Evolutionary conservation across 2,797 vertebrate genomes (phyloP).

Genomic region (Dendrocincla fuliginosa): DNA sequence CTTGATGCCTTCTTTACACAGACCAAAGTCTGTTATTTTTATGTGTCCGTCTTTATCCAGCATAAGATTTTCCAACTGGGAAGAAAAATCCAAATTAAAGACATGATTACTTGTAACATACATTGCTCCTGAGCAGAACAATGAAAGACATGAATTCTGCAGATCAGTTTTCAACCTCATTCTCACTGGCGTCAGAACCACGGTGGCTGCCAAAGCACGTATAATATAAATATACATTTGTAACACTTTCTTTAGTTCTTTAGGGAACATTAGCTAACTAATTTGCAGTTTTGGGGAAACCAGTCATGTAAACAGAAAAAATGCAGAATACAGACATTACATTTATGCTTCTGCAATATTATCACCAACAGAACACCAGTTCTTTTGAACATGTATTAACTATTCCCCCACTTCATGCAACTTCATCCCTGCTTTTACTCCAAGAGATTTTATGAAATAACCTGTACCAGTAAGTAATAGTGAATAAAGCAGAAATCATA

Average conservation of each 20-base stretch:
- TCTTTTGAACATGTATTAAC: background rate
- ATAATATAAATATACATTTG: background rate
- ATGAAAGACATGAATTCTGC: background rate
- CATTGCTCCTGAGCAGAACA: background rate
- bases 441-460: background rate
- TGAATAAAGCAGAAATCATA: background rate
- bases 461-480: background rate
- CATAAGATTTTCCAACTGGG: constrained; percentile 97
- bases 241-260: background rate
- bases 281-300: background rate
- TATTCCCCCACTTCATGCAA: background rate
- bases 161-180: background rate
- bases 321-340: rapidly evolving
- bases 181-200: background rate
- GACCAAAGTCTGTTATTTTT: constrained; percentile 98
- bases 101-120: background rate
- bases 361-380: background rate
- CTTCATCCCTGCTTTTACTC: background rate
- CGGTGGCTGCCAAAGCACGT: background rate
- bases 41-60: constrained; percentile 98
- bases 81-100: constrained; percentile 19
- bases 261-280: background rate
- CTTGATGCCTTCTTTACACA: constrained; percentile 97
- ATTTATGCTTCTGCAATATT: background rate
- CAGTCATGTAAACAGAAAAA: background rate